Base-by-base conservation (phyloP, 2,888 invertebrate genomes). In the Liopterus haemorrhoidalis region DNA sequence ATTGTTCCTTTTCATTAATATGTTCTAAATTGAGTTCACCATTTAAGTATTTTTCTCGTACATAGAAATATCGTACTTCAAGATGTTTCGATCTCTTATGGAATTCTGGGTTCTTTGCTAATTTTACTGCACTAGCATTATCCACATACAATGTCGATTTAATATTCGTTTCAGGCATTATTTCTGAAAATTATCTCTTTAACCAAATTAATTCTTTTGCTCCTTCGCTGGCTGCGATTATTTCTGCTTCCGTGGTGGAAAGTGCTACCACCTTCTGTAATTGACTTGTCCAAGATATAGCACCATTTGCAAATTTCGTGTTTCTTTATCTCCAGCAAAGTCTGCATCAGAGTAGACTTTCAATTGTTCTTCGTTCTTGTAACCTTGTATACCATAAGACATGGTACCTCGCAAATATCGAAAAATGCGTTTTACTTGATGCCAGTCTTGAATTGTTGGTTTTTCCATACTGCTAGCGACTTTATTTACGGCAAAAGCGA, bases 201-300 rank as follows among this genome's bases (percentile, higher is more conserved):
- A 49, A 40, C 46, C 50, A 50, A 14, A 51, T 48, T 51, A 48
- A 25, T 40, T 50, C 50, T 27, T 50, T 50, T 1, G 40, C 36
- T 33, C 28, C 46, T 15, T 49, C 58, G 43, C 52, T 55, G 19
- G 58, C 58, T n/a, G n/a, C n/a, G n/a, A n/a, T n/a, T n/a, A n/a
- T n/a, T n/a, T n/a, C n/a, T n/a, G n/a, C n/a, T n/a, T 41, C 58
- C 58, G 18, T n/a, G 59, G 56, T 24, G 57, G 55, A n/a, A 60
- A 56, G 18, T 55, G 55, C 45, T 21, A 48, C 49, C 12, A 51
- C 51, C 14, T 50, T 46, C 20, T 47, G 46, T 20, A 39, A 16
- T 6, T 38, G 15, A 30, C 27, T 28, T 32, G 15, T 3, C 39
- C 39, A 38, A 3, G 39, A 38, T n/a, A 35, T n/a, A 24, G 24